Evolutionary conservation across 2,797 vertebrate species (phyloP), one percentile per base, ranked within the genome.

Genomic region (Hoplostethus atlanticus): DNA sequence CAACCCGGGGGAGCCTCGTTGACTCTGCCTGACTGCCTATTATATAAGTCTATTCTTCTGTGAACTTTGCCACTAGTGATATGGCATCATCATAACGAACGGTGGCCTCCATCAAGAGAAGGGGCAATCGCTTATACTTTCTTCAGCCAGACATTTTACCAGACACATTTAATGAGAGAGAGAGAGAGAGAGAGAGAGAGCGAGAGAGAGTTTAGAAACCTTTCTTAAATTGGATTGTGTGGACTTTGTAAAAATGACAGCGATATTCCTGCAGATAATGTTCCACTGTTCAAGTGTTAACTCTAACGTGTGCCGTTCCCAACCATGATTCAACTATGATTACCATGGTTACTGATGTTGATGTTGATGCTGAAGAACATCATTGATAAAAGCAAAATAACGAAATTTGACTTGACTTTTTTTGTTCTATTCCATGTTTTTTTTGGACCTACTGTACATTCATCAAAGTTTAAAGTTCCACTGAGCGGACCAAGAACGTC

Each of bases 51-150:
- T 80, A 25, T 61, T 73, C 74, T 76, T 51, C 51, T 50, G 31
- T 78, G 81, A 82, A 81, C 88, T 82, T 74, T 87, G 79, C 72
- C 77, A 73, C 68, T 1, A 25, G 54, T 77, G 68, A 42, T 42
- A 62, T 66, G 63, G 57, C 75, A 78, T 79, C 80, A 81, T 75
- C 47, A 81, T 66, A 81, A 81, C 72, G 83, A 78, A 81, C 66
- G 70, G 31, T 71, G 79, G 58, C 58, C 80, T 76, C 59, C 55
- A 68, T 84, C 63, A 84, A 8, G 77, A 48, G 48, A 50, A 46
- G 34, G 17, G 59, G 2, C 54, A 52, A 5, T 11, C 62, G 36
- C 59, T 38, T 28, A 21, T 5, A 31, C 48, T 73, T 68, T 76
- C 68, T 77, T 72, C 70, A 56, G 34, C 38, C 46, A 72, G 61